Evolutionary conservation across 2,888 invertebrate genomes (phyloP), one percentile per base, ranked within the genome.

Genomic region (Catocala fraxini): DNA sequence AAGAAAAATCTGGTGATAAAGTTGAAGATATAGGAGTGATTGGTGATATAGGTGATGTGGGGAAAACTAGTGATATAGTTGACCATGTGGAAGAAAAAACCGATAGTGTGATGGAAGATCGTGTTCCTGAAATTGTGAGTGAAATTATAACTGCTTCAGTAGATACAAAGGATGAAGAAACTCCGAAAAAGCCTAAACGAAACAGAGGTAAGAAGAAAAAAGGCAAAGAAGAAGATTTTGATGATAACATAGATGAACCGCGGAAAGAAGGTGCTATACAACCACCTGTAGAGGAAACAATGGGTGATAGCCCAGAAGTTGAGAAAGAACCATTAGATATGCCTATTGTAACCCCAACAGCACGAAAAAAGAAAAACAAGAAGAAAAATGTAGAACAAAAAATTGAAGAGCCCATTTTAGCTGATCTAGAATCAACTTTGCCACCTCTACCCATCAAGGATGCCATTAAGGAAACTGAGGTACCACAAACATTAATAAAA

Each of bases 171-270:
- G 82, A 78, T 61, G 84, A 86, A 57, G 77, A 77, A 33, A 61
- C 79, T 13, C 94, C 94, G 0, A 90, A 90, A n/a, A 94, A 93
- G 79, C 94, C 94, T 0, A 94, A 94, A 76, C 81, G 94, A 66
- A 91, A 88, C 55, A 86, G 89, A 83, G 89, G 89, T 64, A 93
- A 93, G 68, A 94, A 94, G 74, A 94, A 92, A 70, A 89, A 89
- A 79, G 67, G 73, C 63, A 73, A 76, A 54, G 77, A 80, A 33
- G 70, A 70, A 46, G 75, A 80, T 35, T 66, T 67, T 39, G 66
- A 69, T 34, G 77, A 80, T 43, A 70, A 70, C 41, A 60, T 71
- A 6, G 76, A 79, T 25, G 75, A 73, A 56, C 60, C 54, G 39
- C 0, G 7, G 0, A 70, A 58, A 12, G 69, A 68, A 56, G 49